Base-by-base conservation (phyloP, 2,888 invertebrate species). In the Willowsia nigromaculata region DNA sequence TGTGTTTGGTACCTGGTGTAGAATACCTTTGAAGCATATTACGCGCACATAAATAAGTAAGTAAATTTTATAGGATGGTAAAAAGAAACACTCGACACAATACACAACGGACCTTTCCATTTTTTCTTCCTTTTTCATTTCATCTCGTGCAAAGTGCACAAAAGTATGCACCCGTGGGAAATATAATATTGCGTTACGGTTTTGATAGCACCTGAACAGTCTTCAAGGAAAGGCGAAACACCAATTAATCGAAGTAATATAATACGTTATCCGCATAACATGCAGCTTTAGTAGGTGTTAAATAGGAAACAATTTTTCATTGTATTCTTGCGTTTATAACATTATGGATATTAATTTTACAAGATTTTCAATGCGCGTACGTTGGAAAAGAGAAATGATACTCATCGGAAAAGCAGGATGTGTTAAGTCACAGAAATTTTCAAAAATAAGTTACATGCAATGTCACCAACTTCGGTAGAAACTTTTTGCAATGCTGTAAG, bases 121-220 rank as follows among this genome's bases (percentile, higher is more conserved):
- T 62, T 59, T 37, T 81, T 62, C 37, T 37, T 81, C 43, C 37
- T 13, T 83, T 74, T 84, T 37, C 33, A 22, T 84, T 53, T 37
- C 50, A 22, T 84, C 71, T 71, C 84, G 43, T 84, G 71, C 37
- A 53, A 80, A 53, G 53, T 62, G 33, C 30, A 30, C 22, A 25
- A 68, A 65, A 33, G 33, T 68, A 65, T 22, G 47, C 53, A 83
- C 84, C 84, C 71, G 84, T 84, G 84, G 84, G 84, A 84, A 84
- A 84, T 84, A 71, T 53, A n/a, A n/a, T n/a, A 74, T 47, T 47
- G 74, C 47, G 25, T 74, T 74, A 11, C 13, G 40, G 37, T 33
- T 13, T 47, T 33, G 30, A 74, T 25, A 33, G 15, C 33, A 33
- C 71, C 56, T 56, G 47, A 37, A 43, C 37, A 37, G 43, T 53